A percentile compares a stretch with the other conserved stretches of the same genome.
These are phyloP conservation scores for Agrochola circellaris DNA, from an alignment of 2,888 invertebrate species.

Conservation along the genomic window DNA sequence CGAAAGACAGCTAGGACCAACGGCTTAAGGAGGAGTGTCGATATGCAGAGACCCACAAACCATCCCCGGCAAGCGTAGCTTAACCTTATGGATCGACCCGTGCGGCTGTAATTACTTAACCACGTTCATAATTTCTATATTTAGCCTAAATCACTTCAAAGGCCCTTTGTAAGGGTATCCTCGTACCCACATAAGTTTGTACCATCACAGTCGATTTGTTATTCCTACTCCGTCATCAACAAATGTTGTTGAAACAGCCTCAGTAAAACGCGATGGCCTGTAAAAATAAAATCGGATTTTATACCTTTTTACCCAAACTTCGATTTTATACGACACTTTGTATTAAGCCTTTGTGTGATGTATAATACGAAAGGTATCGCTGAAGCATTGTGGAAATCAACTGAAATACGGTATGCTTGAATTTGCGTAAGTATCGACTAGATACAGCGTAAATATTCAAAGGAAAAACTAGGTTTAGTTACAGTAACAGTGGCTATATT, in stretches of 20 bases:
- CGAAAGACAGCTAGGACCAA: too few relatives aligned
- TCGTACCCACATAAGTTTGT: slow-evolving; percentile 15
- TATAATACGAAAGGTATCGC: slow-evolving; percentile 29
- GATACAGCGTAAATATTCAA: neutral
- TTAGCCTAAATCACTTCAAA: slow-evolving; percentile 33
- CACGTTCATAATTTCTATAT: slow-evolving; percentile 8
- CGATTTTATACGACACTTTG: slow-evolving; percentile 34
- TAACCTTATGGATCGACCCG: too few relatives aligned
- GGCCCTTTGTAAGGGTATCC: slow-evolving; percentile 4
- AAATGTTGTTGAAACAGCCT: slow-evolving; percentile 55
- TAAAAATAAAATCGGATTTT: slow-evolving; percentile 64
- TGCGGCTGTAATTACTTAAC: too few relatives aligned
- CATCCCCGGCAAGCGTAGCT: too few relatives aligned
- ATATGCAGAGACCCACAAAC: too few relatives aligned
- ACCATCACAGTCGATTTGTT: slow-evolving; percentile 60
- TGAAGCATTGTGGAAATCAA: neutral
- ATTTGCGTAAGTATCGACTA: neutral
- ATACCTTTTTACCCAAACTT: slow-evolving; percentile 39
- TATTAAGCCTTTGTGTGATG: slow-evolving; percentile 38
- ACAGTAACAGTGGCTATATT: neutral
- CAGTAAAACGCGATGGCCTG: slow-evolving; percentile 61
- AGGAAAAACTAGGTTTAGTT: neutral
- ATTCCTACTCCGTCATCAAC: slow-evolving; percentile 62
- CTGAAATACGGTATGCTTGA: neutral
- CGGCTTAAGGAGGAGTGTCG: too few relatives aligned